phyloP scores from a whole-genome alignment of 1,140 invertebrate genomes.

The Scaptomyza montana region DNA sequence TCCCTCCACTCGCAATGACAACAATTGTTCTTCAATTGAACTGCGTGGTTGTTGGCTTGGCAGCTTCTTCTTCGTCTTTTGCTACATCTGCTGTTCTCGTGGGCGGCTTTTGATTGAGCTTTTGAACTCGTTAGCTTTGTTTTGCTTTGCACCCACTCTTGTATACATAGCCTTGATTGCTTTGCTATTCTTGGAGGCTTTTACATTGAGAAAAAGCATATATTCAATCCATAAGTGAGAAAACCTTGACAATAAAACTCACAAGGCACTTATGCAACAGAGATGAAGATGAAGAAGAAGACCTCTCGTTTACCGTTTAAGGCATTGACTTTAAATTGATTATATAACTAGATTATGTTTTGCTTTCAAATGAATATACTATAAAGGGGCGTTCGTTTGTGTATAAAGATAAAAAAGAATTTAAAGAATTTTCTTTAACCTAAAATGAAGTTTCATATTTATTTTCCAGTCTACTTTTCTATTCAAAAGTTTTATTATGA shows the following conservation, averaged over 20 bases:
- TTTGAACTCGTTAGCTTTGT: neutral
- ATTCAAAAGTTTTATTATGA: constrained; percentile 1
- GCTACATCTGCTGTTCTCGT: constrained; percentile 1
- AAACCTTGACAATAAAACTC: constrained; percentile 9
- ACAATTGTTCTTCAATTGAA: constrained; percentile 43
- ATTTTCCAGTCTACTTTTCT: no score
- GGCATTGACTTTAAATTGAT: neutral
- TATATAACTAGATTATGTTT: constrained; percentile 15
- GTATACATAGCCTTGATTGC: constrained; percentile 22
- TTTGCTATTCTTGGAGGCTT: constrained; percentile 25
- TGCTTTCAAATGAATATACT: no score
- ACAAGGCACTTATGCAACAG: neutral
- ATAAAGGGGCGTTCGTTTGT: no score
- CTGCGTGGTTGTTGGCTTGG: constrained; percentile 13
- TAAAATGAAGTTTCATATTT: no score
- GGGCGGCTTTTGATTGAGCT: constrained; percentile 32
- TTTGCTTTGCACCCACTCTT: neutral
- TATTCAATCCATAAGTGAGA: neutral
- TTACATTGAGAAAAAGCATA: neutral
- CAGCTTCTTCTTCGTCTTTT: no score
- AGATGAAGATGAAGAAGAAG: neutral
- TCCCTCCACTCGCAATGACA: no score
- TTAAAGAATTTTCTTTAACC: no score
- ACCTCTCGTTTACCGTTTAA: no score
- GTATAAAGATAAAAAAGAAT: no score